phyloP scores from a whole-genome alignment of 2,113 vertebrate genomes.

The Aspiorhynchus laticeps region DNA sequence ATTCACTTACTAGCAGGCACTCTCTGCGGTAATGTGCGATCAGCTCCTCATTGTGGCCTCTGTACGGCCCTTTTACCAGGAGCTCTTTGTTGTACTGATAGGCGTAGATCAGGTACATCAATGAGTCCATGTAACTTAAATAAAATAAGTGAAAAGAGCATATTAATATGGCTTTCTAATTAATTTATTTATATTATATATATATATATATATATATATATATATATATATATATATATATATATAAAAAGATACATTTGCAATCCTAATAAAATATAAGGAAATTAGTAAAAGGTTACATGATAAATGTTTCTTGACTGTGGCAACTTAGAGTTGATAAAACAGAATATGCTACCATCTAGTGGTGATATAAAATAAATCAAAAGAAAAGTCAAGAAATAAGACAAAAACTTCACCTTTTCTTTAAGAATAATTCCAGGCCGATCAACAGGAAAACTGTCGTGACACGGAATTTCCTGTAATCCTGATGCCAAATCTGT shows the following conservation, averaged over 20 bases:
- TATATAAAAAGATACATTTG: neutral
- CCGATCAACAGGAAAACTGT: slow-evolving; percentile 93
- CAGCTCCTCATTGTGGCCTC: slow-evolving; percentile 89
- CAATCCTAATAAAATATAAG: neutral
- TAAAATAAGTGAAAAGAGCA: slow-evolving; percentile 42
- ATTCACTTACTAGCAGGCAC: slow-evolving; percentile 91
- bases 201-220: neutral
- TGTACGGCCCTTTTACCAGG: slow-evolving; percentile 85
- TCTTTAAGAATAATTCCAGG: slow-evolving; percentile 92
- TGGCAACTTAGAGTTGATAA: neutral
- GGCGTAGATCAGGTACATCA: slow-evolving; percentile 93
- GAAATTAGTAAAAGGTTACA: neutral
- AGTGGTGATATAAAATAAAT: slow-evolving; percentile 47
- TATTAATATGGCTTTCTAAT: neutral
- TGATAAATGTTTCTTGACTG: neutral
- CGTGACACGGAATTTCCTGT: slow-evolving; percentile 90
- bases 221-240: neutral
- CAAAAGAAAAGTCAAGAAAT: neutral
- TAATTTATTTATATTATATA: no score
- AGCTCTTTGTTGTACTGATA: slow-evolving; percentile 98
- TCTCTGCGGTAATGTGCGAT: slow-evolving; percentile 91
- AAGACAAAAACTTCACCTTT: slow-evolving; percentile 71
- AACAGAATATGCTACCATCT: slow-evolving; percentile 67
- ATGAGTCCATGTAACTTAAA: slow-evolving; percentile 89
- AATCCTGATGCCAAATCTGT: slow-evolving; percentile 95